Percentiles rank a stretch among this genome's conserved stretches.
phyloP scores from a whole-genome alignment of 2,797 vertebrate species.

The Echeneis naucrates region DNA sequence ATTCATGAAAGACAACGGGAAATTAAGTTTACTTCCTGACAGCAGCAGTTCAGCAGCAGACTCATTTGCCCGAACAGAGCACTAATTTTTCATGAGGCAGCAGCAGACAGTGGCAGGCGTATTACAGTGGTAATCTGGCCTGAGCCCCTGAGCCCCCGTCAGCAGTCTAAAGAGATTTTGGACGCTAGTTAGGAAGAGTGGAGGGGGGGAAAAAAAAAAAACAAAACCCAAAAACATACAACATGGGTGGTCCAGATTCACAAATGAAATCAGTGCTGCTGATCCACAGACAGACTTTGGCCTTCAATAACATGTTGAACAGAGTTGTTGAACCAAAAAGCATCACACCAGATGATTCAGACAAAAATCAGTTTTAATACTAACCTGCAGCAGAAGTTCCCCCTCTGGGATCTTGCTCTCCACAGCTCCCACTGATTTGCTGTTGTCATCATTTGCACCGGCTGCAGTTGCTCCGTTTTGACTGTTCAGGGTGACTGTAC shows the following conservation, averaged over 20 bases:
- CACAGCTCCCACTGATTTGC: constrained; percentile 20
- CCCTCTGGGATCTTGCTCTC: constrained; percentile 77
- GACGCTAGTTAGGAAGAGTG: constrained; percentile 10
- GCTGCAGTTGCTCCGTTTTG: constrained; percentile 40
- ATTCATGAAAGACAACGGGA: neutral
- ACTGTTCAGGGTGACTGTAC: constrained; percentile 80
- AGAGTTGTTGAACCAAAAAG: neutral
- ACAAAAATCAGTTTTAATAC: constrained; percentile 23
- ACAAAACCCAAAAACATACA: neutral
- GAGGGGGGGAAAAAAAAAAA: no score
- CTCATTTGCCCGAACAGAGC: neutral
- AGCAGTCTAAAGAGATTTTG: constrained; percentile 46
- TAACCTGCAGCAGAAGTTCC: constrained; percentile 86
- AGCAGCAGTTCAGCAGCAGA: constrained; percentile 7
- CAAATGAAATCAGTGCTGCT: constrained; percentile 11
- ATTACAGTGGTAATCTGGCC: constrained; percentile 47
- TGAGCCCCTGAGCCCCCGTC: constrained; percentile 29
- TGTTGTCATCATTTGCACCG: neutral
- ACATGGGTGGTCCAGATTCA: constrained; percentile 12
- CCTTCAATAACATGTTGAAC: neutral
- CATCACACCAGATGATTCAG: neutral
- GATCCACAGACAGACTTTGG: neutral
- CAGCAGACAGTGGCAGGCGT: constrained; percentile 30
- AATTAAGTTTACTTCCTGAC: neutral
- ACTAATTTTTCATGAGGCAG: constrained; percentile 24